Base-by-base conservation (phyloP, 2,888 invertebrate species). In the Volucella zonaria region DNA sequence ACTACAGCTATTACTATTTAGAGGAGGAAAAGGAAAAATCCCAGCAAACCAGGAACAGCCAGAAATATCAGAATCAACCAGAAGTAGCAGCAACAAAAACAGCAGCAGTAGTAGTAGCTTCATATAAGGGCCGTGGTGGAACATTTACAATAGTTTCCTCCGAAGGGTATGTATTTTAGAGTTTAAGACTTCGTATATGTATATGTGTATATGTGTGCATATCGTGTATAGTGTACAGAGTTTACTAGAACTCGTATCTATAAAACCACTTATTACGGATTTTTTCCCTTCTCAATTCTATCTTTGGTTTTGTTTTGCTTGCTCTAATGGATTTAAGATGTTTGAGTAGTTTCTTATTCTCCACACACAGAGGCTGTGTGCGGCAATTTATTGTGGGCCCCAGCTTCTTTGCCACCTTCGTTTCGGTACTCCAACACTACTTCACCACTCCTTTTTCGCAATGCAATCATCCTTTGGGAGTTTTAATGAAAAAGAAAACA, bases 301-400 rank as follows among this genome's bases (percentile, higher is more conserved):
- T 54, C 43, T 58, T 49, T 38, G 45, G 15, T 64, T 47, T 70
- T 61, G 43, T 74, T 76, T 49, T 64, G 9, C 15, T 59, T 59
- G 18, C 73, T 78, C 82, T 83, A 83, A 83, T 83, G 79, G 82
- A 83, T 67, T 83, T 83, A 83, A 83, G 82, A 83, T 83, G 82
- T 83, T 83, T 79, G 79, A 70, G 66, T 61, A 77, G 73, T 77
- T 73, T 82, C 77, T 77, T 76, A 76, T 2, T 10, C 64, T 51
- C 64, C 47, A 54, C 18, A 54, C 18, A 23, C 74, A 74, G 23
- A 64, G 70, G 49, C 42, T 66, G 51, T 67, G 62, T 62, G 82
- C 67, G 82, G 82, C 73, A 78, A 82, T 82, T 82, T 67, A 77
- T 82, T 67, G 77, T 67, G 43, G 67, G 51, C 49, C 71, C 23